These are phyloP conservation scores for Aurelia aurita complex sp. Pacific DNA, from an alignment of 30 jellyfish, hydroid and myxozoan species.

Conservation along the genomic window DNA sequence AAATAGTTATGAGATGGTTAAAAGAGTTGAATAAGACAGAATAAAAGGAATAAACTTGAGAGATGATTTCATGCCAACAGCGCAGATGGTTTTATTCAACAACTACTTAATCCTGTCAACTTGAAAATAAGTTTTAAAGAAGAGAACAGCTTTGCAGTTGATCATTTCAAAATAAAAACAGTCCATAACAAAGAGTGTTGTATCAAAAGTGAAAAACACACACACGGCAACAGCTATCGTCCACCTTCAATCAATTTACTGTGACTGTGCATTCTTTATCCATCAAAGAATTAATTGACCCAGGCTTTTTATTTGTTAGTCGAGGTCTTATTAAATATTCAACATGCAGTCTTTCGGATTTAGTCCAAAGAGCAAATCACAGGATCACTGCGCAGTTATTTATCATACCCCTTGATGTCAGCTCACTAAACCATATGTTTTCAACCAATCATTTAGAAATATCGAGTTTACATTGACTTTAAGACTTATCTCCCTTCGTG, in stretches of 20 bases:
- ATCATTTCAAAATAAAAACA: slow-evolving; percentile 36
- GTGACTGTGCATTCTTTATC: too few species aligned
- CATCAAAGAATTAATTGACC: slow-evolving; percentile 5
- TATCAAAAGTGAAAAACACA: slow-evolving; percentile 17
- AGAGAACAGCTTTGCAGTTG: slow-evolving; percentile 9
- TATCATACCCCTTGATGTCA: slow-evolving; percentile 16
- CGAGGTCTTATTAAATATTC: slow-evolving; percentile 13
- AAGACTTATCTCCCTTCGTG: not conserved
- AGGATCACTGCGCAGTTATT: slow-evolving; percentile 25
- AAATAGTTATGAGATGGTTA: not conserved
- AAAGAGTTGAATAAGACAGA: not conserved
- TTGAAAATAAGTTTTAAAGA: not conserved
- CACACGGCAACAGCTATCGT: not conserved
- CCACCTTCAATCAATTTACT: too few species aligned
- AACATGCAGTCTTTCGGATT: not conserved
- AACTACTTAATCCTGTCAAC: slow-evolving; percentile 4
- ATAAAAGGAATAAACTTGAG: not conserved
- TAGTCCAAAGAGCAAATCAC: slow-evolving; percentile 1
- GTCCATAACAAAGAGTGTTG: slow-evolving; percentile 9
- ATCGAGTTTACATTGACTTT: slow-evolving; percentile 1
- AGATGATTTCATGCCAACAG: not conserved
- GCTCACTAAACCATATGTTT: slow-evolving; percentile 10
- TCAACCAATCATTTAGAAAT: slow-evolving; percentile 6
- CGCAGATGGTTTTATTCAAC: slow-evolving; percentile 35
- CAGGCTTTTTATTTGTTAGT: not conserved